Base-by-base conservation (phyloP, 2,797 vertebrate species). In the Halcyon leucocephala region DNA sequence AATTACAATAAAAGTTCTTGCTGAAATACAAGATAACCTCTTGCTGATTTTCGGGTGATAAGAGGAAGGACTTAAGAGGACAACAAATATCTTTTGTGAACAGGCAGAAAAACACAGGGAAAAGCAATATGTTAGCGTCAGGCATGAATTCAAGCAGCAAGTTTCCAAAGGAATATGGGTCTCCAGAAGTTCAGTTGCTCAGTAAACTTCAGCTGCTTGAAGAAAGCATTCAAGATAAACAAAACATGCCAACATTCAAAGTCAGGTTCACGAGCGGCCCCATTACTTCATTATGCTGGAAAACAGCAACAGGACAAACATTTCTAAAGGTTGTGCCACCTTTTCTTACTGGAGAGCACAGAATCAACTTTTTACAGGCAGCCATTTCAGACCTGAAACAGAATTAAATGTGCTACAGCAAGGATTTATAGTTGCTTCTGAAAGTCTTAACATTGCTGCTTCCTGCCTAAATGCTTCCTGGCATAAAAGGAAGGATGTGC, bases 401-500 rank as follows among this genome's bases (percentile, higher is more conserved):
- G 67, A 72, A 74, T 57, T 24, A 66, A 29, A 81, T 25, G n/a
- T 22, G 73, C 66, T 55, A 52, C 9, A 79, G n/a, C 70, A 69
- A 83, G 12, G 42, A 62, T 42, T 89, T 64, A 42, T 11, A 64
- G 35, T 67, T 88, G 88, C 65, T 94, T 91, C 54, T 69, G 39
- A 88, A 83, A 16, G 41, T 41, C 42, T 79, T 90, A 31, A 64
- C 1, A 5, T 82, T 74, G 67, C 67, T 90, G 67, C 67, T 90
- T 93, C 86, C 91, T 89, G 80, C 10, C 77, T 81, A 26, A 49
- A 25, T 49, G 0, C 1, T 86, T 37, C 52, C 48, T 91, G 70
- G 74, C 60, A 77, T 41, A 31, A 74, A 91, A 96, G 86, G 87
- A 96, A 95, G 86, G 90, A 93, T 95, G 37, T 94, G 80, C 91